Evolutionary conservation across 1,140 invertebrate genomes (phyloP).

Genomic region (Heliconius hewitsoni): DNA sequence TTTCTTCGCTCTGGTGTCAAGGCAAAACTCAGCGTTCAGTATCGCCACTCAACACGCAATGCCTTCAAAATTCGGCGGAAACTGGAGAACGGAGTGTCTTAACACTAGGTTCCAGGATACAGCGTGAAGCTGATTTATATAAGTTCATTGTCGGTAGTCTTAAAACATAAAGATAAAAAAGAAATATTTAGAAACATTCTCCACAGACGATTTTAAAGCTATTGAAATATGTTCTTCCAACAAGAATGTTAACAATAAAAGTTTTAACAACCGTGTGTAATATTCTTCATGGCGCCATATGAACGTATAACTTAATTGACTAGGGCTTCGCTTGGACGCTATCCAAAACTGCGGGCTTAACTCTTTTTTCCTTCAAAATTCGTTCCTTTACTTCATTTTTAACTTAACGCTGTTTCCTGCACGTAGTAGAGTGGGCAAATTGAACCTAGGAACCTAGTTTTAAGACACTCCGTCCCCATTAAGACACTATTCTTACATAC

Average conservation of each 20-base stretch:
- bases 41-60: no score
- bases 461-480: no score
- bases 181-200: not conserved
- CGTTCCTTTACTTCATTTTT: not conserved
- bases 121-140: not conserved
- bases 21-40: no score
- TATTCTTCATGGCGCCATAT: not conserved
- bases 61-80: no score
- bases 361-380: not conserved
- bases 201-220: not conserved
- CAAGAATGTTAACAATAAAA: slow-evolving; percentile 6
- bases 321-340: not conserved
- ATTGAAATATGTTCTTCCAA: not conserved
- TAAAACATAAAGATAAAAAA: not conserved
- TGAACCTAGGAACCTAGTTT: no score
- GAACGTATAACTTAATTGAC: slow-evolving; percentile 3
- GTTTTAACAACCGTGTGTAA: not conserved
- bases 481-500: no score
- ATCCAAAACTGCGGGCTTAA: not conserved
- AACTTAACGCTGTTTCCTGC: no score
- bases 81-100: no score
- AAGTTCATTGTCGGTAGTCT: not conserved
- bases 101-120: no score
- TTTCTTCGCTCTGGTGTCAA: no score
- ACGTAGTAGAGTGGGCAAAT: no score